Evolutionary conservation across 2,888 invertebrate species (phyloP).

Genomic region (Chymomyza caudatula): DNA sequence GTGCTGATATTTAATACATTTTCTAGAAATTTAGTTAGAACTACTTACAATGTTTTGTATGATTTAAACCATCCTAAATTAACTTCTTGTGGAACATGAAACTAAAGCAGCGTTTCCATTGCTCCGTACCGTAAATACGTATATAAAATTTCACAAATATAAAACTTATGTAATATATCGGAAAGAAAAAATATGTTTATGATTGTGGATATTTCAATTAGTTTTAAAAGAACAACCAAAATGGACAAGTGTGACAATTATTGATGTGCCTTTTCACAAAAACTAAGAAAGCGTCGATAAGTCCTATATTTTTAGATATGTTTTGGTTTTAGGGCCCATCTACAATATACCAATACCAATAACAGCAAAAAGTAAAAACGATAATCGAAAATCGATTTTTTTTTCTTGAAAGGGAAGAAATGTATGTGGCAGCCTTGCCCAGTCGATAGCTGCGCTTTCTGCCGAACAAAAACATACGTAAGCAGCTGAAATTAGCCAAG

Average conservation of each 20-base stretch:
- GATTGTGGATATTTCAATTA: background rate
- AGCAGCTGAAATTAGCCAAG: no score
- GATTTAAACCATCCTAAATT: background rate
- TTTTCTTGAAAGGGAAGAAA: no score
- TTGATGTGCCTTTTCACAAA: background rate
- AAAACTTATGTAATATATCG: background rate
- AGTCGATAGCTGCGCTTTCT: no score
- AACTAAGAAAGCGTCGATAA: background rate
- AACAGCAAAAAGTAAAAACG: background rate
- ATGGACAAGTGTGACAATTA: background rate
- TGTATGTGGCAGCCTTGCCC: no score
- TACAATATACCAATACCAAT: background rate
- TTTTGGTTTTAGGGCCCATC: background rate
- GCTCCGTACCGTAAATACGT: background rate
- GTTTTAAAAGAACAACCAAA: background rate
- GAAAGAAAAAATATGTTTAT: background rate
- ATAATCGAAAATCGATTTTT: background rate
- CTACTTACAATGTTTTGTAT: background rate
- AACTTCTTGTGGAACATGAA: background rate
- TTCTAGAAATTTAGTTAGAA: no score
- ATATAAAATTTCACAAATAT: background rate
- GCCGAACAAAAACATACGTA: no score
- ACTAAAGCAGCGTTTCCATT: background rate
- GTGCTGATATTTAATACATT: no score
- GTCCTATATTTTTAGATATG: background rate